Base-by-base conservation (phyloP, 2,888 invertebrate genomes). In the Netelia melanura region DNA sequence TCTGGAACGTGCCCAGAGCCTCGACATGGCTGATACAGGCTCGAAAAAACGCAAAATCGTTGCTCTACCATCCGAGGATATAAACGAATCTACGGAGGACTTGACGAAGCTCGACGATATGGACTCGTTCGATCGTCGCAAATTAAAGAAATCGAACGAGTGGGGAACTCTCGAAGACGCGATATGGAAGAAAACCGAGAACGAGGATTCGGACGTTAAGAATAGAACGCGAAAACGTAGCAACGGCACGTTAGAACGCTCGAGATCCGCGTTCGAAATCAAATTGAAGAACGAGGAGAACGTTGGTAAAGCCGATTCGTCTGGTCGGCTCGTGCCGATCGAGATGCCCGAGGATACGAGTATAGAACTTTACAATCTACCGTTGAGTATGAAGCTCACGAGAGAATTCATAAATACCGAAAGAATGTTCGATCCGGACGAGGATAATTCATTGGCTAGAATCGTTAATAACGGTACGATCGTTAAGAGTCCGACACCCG, bases 131-230 rank as follows among this genome's bases (percentile, higher is more conserved):
- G 96, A 96, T 89, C 94, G 95, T 87, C 95, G 96, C 86, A 95
- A 96, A 70, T 92, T 97, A 78, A 97, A 97, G 92, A 97, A 97
- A 90, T 97, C 95, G 0, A 96, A 96, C 3, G 96, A 97, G 89
- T 97, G 97, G 95, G 97, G 96, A 23, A 97, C 96, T 86, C 94
- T 97, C 87, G 97, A 97, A 92, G 97, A 97, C 89, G 97, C 96
- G n/a, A 96, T 97, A 38, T 95, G 96, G 84, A 95, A 95, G 83
- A 90, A 94, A n/a, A 90, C 92, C 25, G 92, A 92, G 23, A 94
- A 94, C 0, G 95, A 95, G 1, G 93, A 93, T 86, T 90, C 74
- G 58, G 81, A 85, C 10, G 85, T 75, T 5, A 87, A 84, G 75
- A 70, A 78, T n/a, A 88, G 86, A 43, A 87, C 83, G 30, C 87